phyloP scores from a whole-genome alignment of 2,113 vertebrate genomes.

The Illadopsis cleaveri region DNA sequence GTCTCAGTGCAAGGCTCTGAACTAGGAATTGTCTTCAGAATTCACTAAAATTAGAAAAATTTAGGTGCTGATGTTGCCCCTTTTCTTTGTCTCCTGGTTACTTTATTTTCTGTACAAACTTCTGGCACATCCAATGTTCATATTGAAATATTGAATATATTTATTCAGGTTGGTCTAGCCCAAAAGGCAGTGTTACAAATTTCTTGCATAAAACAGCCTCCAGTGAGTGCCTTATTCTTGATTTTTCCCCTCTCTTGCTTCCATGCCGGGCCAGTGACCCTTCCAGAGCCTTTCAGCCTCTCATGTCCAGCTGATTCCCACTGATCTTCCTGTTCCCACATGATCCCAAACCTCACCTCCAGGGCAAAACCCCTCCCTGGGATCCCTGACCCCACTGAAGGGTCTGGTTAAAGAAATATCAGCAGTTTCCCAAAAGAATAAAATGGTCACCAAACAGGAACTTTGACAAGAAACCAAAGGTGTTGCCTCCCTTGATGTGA shows the following conservation, averaged over 20 bases:
- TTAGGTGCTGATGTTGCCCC: neutral
- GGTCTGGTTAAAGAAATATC: neutral
- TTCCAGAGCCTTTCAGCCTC: neutral
- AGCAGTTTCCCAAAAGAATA: neutral
- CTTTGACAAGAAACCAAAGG: neutral
- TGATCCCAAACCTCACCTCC: neutral
- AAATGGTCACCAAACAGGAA: neutral
- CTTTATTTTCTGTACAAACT: neutral
- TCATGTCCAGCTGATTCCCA: neutral
- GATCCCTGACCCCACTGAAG: neutral
- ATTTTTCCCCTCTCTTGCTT: neutral
- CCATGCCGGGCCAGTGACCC: neutral
- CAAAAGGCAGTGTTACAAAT: neutral
- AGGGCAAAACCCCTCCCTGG: neutral
- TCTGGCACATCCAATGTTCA: neutral
- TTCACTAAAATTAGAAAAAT: neutral
- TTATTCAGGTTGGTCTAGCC: neutral
- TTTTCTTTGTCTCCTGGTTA: neutral
- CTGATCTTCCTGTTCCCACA: fast-evolving
- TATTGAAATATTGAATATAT: neutral
- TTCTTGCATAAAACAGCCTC: neutral
- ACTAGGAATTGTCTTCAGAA: neutral
- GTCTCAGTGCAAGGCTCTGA: neutral
- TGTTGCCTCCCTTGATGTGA: neutral
- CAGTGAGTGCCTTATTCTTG: neutral